Evolutionary conservation across 2,797 vertebrate species (phyloP).

Genomic region (Lagocephalus sceleratus): DNA sequence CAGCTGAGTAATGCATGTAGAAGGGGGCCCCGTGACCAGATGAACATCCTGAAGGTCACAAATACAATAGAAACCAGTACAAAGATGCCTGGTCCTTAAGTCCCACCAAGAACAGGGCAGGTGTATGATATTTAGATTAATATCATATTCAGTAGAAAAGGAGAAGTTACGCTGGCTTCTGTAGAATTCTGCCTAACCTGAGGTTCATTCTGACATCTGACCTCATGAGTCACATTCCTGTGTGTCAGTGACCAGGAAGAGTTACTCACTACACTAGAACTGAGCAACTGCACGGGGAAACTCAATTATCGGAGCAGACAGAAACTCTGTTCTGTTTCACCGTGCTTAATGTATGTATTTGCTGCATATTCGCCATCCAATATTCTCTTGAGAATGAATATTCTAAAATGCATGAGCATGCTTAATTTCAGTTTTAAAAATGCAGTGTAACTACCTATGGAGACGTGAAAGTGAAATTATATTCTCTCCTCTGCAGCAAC

Average conservation of each 20-base stretch:
- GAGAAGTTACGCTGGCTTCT: too few species aligned
- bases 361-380: too few species aligned
- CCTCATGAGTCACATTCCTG: conserved; percentile 28
- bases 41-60: conserved; percentile 29
- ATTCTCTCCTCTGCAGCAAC: too few species aligned
- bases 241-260: conserved; percentile 2
- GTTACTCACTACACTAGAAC: conserved; percentile 3
- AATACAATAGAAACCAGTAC: conserved; percentile 4
- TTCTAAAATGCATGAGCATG: too few species aligned
- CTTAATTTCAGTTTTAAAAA: too few species aligned
- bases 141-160: too few species aligned
- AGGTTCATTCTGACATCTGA: conserved; percentile 16
- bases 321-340: background rate
- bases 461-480: too few species aligned
- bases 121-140: background rate
- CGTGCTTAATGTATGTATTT: too few species aligned
- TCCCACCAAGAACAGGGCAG: background rate
- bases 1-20: too few species aligned
- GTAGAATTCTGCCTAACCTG: background rate
- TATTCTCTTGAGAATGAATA: background rate
- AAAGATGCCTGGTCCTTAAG: conserved; percentile 24
- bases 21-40: conserved; percentile 28
- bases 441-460: too few species aligned
- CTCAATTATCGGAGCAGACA: background rate
- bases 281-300: background rate